Conservation (phyloP, 1,140 invertebrate genomes). For the Cotesia typhae region DNA sequence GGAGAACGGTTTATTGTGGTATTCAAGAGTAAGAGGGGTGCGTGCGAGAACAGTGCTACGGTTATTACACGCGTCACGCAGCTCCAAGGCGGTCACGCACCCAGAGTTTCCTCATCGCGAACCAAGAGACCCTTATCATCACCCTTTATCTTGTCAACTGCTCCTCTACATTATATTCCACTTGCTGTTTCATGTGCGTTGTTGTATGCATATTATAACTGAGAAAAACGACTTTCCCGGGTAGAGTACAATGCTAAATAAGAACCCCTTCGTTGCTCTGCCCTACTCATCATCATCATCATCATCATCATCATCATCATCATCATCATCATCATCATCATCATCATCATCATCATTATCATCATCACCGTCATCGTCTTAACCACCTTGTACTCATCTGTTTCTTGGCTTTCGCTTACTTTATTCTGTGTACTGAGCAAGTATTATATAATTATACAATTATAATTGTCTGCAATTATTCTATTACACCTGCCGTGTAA, state of each 20-base stretch:
- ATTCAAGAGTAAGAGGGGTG: conserved; percentile 43
- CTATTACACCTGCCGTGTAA: conserved; percentile 15
- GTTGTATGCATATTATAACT: background rate
- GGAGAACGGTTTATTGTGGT: conserved; percentile 31
- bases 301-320: background rate
- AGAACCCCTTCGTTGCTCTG: background rate
- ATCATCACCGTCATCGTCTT: conserved; percentile 4
- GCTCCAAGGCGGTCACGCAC: conserved; percentile 59
- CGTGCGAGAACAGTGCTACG: conserved; percentile 60
- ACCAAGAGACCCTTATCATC: conserved; percentile 57
- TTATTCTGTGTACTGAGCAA: background rate
- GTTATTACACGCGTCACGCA: conserved; percentile 67
- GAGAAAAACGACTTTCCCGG: background rate
- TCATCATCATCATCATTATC: background rate
- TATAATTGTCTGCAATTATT: conserved; percentile 10
- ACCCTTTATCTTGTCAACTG: conserved; percentile 63
- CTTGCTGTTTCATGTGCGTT: conserved; percentile 41
- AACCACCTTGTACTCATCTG: background rate
- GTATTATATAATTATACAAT: conserved; percentile 24
- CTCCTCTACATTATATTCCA: conserved; percentile 58
- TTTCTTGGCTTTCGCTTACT: background rate
- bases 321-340: conserved; percentile 4
- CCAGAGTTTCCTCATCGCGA: conserved; percentile 34
- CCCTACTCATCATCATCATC: conserved; percentile 12
- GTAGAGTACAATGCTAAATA: background rate